Base-by-base conservation (phyloP, 1,140 invertebrate genomes). In the Bemisia tabaci region DNA sequence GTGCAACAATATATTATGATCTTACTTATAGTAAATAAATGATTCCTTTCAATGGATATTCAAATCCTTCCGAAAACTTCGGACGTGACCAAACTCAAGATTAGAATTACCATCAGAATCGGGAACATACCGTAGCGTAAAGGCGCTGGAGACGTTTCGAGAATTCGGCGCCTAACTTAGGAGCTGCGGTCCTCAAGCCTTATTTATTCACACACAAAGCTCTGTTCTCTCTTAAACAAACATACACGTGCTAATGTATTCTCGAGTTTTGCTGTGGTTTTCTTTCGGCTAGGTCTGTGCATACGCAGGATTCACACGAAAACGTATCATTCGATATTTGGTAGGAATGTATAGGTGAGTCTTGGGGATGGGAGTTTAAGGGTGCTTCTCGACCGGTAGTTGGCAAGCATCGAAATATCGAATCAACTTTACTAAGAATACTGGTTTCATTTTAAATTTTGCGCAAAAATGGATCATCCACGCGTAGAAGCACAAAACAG, bases 1-100 rank as follows among this genome's bases (percentile, higher is more conserved):
- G n/a, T n/a, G n/a, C n/a, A n/a, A 48, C 33, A 48, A 48, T 48
- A 48, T 48, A 48, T 48, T 48, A 48, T 48, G 33, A 48, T 48
- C 33, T 48, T 48, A 48, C 33, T 48, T 48, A 48, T 48, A 48
- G 33, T 48, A 48, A 48, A 48, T 48, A 48, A 48, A 48, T 48
- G 33, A 48, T 48, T 48, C 33, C 33, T 48, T 48, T 48, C 33
- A 48, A 48, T 48, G 33, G 5, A 17, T 48, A 48, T 48, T 48
- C 33, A 48, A 48, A 48, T 48, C 33, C 5, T 9, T 17, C 33
- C 33, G 17, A 48, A 48, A 48, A 48, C 33, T 48, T 48, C 33
- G 33, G 33, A 48, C 33, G 33, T 48, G 33, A 48, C 33, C 33
- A 48, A 48, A 48, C 33, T 48, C 17, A 17, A 48, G 33, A 48